phyloP scores from a whole-genome alignment of 2,797 vertebrate species.

The Clarias fuscus region DNA sequence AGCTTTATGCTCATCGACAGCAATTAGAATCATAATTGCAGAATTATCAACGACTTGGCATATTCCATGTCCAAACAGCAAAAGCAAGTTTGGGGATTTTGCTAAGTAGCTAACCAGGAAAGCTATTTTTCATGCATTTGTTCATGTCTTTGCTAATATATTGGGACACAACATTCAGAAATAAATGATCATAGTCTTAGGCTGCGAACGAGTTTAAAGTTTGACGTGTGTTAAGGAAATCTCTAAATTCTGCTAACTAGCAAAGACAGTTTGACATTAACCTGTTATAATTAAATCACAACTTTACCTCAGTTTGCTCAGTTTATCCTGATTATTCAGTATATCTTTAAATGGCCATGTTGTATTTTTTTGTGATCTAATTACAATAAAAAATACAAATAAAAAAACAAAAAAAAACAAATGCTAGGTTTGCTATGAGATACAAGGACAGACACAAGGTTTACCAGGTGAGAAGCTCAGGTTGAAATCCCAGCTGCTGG shows the following conservation, averaged over 20 bases:
- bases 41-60: neutral
- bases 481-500: slow-evolving; percentile 33
- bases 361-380: neutral
- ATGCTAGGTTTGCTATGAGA: neutral
- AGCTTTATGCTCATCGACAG: neutral
- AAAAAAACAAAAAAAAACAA: neutral
- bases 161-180: neutral
- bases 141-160: no score
- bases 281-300: neutral
- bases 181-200: neutral
- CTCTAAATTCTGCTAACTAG: neutral
- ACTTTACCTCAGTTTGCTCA: no score
- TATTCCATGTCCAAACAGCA: no score
- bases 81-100: neutral
- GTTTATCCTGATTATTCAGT: neutral
- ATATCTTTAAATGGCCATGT: neutral
- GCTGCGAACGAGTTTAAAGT: neutral
- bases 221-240: no score
- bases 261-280: neutral
- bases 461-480: slow-evolving; percentile 2
- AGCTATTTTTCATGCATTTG: neutral
- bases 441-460: neutral
- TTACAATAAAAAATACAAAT: neutral
- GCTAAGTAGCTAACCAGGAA: neutral
- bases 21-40: neutral